Evolutionary conservation across 2,888 invertebrate species (phyloP), one percentile per base, ranked within the genome.

Genomic region (Theristus sp.): DNA sequence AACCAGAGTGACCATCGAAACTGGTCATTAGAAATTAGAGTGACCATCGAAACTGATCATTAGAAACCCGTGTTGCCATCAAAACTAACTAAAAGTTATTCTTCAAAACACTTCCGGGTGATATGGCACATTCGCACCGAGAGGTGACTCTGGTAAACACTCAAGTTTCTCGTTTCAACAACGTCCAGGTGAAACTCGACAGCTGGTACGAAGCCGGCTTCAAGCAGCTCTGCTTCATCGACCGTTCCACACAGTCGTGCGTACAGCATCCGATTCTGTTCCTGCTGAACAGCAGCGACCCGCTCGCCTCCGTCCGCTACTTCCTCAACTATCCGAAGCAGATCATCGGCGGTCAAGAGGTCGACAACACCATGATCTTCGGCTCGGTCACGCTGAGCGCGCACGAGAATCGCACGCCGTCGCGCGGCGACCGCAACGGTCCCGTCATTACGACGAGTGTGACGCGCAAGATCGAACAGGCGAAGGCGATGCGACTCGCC

Each of bases 321-420:
- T 59, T 57, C 52, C 52, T 52, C n/a, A 22, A 52, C 52, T 52
- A 52, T n/a, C 52, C 52, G n/a, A 25, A 24, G 52, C 52, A 52
- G n/a, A 3, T 10, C 10, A 52, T 22, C 52, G 52, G 52, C 6
- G 68, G 71, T 57, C 61, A 66, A 10, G 64, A 65, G 0, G 61
- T 72, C 26, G 72, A 72, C 60, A 72, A 72, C 60, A 68, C 70
- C 0, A 63, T 69, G 29, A 64, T 70, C 25, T 70, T 71, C 62
- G 71, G 71, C 1, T 65, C 66, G 1, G 71, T 71, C 1, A 61
- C 56, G 17, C n/a, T n/a, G n/a, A n/a, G n/a, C n/a, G n/a, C n/a
- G n/a, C n/a, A n/a, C n/a, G n/a, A n/a, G n/a, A n/a, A n/a, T n/a
- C n/a, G n/a, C n/a, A n/a, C n/a, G n/a, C n/a, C n/a, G n/a, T n/a